These are phyloP conservation scores for Acanthurus lineatus DNA, from an alignment of 2,797 vertebrate genomes.

Conservation along the genomic window DNA sequence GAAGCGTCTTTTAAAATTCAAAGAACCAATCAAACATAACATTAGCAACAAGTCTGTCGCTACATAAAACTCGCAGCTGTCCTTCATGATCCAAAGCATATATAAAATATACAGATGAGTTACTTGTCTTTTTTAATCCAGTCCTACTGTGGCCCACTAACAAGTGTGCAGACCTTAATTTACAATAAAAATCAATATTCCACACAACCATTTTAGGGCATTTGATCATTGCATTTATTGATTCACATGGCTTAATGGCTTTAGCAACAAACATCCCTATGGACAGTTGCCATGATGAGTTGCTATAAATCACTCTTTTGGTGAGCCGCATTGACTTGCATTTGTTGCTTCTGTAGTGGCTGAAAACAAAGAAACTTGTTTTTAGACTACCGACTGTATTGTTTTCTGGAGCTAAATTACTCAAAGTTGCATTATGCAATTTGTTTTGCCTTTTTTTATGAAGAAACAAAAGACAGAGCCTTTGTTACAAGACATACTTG, in stretches of 20 bases:
- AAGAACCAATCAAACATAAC: background rate
- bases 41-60: background rate
- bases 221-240: constrained; percentile 47
- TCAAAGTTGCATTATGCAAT: background rate
- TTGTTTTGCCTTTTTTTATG: no score
- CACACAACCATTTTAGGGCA: constrained; percentile 17
- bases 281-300: background rate
- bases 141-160: background rate
- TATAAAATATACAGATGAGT: constrained; percentile 3
- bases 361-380: constrained; percentile 1
- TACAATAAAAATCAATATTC: constrained; percentile 17
- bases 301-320: constrained; percentile 8
- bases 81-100: background rate
- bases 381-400: background rate
- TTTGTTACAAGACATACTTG: no score
- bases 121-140: background rate
- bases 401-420: constrained; percentile 18
- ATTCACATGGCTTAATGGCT: constrained; percentile 33
- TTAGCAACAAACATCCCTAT: constrained; percentile 16
- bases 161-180: background rate
- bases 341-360: constrained; percentile 12
- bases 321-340: constrained; percentile 5
- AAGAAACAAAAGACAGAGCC: no score
- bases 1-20: constrained; percentile 6
- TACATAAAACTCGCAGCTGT: background rate